These are phyloP conservation scores for Molossus alvarezi DNA, from an alignment of 2,797 vertebrate genomes.

Conservation along the genomic window DNA sequence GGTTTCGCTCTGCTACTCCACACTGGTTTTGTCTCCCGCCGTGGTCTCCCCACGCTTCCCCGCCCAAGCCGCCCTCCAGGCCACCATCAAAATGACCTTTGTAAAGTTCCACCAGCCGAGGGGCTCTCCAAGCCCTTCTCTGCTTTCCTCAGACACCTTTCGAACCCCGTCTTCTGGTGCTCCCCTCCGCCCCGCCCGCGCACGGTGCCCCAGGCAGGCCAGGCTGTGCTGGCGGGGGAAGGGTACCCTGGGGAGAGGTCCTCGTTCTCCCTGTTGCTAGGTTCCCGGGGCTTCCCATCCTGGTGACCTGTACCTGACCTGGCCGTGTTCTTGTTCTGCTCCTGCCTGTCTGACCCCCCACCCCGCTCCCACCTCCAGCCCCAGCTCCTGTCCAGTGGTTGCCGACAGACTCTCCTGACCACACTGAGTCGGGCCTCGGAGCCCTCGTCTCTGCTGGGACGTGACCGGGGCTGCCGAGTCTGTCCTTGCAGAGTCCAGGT, in stretches of 20 bases:
- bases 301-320: neutral
- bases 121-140: neutral
- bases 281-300: neutral
- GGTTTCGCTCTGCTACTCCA: no score
- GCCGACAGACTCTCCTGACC: neutral
- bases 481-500: neutral
- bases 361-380: fast-evolving
- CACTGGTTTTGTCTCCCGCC: neutral
- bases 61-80: neutral
- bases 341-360: neutral
- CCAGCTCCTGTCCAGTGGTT: neutral
- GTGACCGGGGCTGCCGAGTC: neutral
- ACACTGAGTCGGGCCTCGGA: neutral
- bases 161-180: neutral
- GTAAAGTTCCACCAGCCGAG: neutral
- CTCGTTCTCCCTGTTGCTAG: neutral
- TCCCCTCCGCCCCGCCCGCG: no score
- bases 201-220: no score
- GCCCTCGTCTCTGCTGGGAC: neutral
- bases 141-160: neutral
- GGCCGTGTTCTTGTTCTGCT: neutral
- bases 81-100: neutral
- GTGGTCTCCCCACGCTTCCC: neutral
- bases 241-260: neutral
- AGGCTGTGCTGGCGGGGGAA: neutral